Base-by-base conservation (phyloP, 2,888 invertebrate species). In the Polyommatus iphigenia region DNA sequence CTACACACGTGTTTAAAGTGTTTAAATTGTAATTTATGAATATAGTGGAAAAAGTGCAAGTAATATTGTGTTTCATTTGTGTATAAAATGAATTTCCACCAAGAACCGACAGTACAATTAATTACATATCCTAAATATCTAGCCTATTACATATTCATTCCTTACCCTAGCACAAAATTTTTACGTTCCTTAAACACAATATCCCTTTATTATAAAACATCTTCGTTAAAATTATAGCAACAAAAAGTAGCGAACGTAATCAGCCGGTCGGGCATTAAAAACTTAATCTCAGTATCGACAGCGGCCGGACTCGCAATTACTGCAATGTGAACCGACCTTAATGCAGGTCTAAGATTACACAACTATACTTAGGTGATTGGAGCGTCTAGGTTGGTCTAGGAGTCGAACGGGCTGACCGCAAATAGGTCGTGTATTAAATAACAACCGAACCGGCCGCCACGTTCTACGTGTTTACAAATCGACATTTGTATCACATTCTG, bases 381-480 rank as follows among this genome's bases (percentile, higher is more conserved):
- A 84, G 83, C 82, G 85, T 84, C 84, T 87, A 86, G 83, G 84
- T 41, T 50, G 75, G 29, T n/a, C 67, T 67, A 67, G 67, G 20
- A 32, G 32, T 32, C 32, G 32, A 41, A 84, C 82, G 78, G 83
- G 86, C 86, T 88, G 87, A 93, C 93, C 94, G 86, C 93, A 94
- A 93, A 91, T 92, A 89, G 94, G 93, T 90, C 93, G 90, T 85
- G 88, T 86, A 92, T 94, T 91, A 86, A 90, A 93, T 93, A 92
- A 90, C 93, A 88, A 80, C 86, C 86, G 85, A 86, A 88, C 88
- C 85, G 83, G 87, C 83, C 86, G 59, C 59, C 91, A 91, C 88
- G 91, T 92, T 91, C 92, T 93, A 91, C 91, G 91, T 92, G 90
- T 90, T 87, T 89, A 32, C 24, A 89, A 87, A 88, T 85, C 84